Conservation (phyloP, 53 echinoderm and acorn worm species). For the Stichopus horrens region DNA sequence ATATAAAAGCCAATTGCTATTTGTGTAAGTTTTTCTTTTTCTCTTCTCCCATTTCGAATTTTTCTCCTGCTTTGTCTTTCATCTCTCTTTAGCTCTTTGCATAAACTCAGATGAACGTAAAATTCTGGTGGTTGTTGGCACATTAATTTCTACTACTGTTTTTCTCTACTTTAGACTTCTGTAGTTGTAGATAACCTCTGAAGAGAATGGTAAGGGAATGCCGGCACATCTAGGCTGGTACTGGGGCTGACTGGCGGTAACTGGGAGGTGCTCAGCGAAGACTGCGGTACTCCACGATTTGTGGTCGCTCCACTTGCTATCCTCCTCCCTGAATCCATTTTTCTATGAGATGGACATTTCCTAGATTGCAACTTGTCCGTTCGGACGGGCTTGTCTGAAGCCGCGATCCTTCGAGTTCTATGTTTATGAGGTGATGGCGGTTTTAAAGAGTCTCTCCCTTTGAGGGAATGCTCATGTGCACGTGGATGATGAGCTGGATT, state of each 20-base stretch:
- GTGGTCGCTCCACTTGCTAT: not conserved
- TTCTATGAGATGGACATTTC: constrained; percentile 48
- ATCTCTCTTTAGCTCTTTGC: not conserved
- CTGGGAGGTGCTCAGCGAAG: constrained; percentile 45
- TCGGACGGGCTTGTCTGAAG: constrained; percentile 4
- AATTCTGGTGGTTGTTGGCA: constrained; percentile 4
- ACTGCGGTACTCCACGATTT: constrained; percentile 6
- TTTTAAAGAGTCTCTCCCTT: constrained; percentile 37
- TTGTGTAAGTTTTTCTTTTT: not conserved
- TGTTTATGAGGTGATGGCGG: constrained; percentile 3
- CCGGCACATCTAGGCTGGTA: constrained; percentile 37
- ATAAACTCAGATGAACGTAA: constrained; percentile 7
- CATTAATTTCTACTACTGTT: not conserved
- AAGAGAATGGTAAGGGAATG: constrained; percentile 41
- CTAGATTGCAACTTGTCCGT: constrained; percentile 42
- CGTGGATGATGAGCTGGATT: constrained; percentile 9
- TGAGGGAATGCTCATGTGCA: constrained; percentile 22
- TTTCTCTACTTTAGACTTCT: constrained; percentile 15
- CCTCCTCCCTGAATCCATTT: constrained; percentile 46
- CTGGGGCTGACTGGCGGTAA: constrained; percentile 8
- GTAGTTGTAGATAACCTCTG: constrained; percentile 41
- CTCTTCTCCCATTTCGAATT: not conserved
- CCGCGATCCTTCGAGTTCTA: constrained; percentile 32
- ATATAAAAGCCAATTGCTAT: constrained; percentile 15
- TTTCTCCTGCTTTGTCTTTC: not conserved